Evolutionary conservation across 2,797 vertebrate species (phyloP), one percentile per base, ranked within the genome.

Genomic region (Delichon dasypus): DNA sequence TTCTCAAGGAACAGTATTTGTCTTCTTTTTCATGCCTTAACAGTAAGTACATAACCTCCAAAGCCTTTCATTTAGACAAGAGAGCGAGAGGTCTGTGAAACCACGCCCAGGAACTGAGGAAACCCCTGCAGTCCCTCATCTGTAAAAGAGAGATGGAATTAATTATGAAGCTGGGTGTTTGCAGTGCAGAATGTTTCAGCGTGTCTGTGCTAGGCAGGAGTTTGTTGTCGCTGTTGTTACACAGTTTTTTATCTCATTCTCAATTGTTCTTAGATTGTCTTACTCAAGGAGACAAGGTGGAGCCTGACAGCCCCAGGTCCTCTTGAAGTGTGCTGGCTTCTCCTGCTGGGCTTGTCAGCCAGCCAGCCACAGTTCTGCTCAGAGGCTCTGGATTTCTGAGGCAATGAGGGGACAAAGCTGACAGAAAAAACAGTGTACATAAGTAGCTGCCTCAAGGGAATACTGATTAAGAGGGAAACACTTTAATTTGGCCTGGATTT

Each of bases 291-390:
- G 76, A 51, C 74, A 85, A 65, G 57, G 75, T 79, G 26, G 66
- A 70, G n/a, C 25, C 51, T 95, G 90, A 68, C 92, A 92, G 87
- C 87, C 74, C 23, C 53, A 73, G 72, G 91, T 92, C 71, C 44
- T 87, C 71, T 61, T 78, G 85, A 81, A 86, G 50, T 40, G 23
- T 88, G 70, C 74, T 88, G 80, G 57, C 58, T 71, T 60, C 91
- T 60, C 34, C 79, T 81, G 68, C 61, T 77, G 65, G 53, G 76
- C 73, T 88, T 80, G 88, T 86, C 85, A 93, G 62, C 79, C 60
- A 64, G 81, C 71, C 86, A 89, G 90, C 27, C 66, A 20, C 47
- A 32, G 8, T 36, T 54, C 58, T 81, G 77, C 87, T 83, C 16
- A 18, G 29, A 64, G 67, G 36, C 51, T 89, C 54, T 3, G 4